Evolutionary conservation across 2,113 vertebrate genomes (phyloP), one percentile per base, ranked within the genome.

Genomic region (Phalacrocorax carbo): DNA sequence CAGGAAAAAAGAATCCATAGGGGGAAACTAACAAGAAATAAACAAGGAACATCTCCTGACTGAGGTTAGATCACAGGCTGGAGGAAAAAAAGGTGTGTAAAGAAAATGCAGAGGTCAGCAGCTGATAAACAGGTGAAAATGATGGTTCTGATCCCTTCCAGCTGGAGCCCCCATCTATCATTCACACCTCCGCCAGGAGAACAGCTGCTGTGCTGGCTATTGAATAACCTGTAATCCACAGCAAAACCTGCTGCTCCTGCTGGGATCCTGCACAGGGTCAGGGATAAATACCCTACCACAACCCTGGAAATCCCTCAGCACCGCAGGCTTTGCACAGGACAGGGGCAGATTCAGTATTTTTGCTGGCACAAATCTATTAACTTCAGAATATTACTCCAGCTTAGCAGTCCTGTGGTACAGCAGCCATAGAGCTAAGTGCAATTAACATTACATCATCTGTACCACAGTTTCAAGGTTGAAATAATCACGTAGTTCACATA

Each of bases 361-460:
- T 54, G 46, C 79, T 93, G 90, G 88, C 55, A 66, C 44, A 60
- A 58, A 55, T 26, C 62, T 85, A 3, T 51, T 55, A 62, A 42
- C 20, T 88, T 62, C 62, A 77, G 73, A 75, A 60, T 81, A 82
- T 93, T 73, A 62, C 77, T 88, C 29, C 1, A 1, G 20, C 12
- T 91, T 95, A 93, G 90, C 23, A 62, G 62, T 54, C 26, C 40
- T 85, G 81, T 40, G 78, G 91, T 66, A 82, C 30, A 77, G 66
- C 95, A 86, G 73, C 54, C 4, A 4, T 79, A 85, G 77, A 49
- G 84, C 78, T 82, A 23, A 70, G 75, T 32, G 55, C 73, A 93
- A 95, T 97, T 95, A 95, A 73, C 84, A 86, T 97, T 80, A 90
- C 94, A 54, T 95, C 95, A 97, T 96, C 70, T 82, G 20, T 49